Evolutionary conservation across 2,888 invertebrate genomes (phyloP).

Genomic region (Platycheirus albimanus): DNA sequence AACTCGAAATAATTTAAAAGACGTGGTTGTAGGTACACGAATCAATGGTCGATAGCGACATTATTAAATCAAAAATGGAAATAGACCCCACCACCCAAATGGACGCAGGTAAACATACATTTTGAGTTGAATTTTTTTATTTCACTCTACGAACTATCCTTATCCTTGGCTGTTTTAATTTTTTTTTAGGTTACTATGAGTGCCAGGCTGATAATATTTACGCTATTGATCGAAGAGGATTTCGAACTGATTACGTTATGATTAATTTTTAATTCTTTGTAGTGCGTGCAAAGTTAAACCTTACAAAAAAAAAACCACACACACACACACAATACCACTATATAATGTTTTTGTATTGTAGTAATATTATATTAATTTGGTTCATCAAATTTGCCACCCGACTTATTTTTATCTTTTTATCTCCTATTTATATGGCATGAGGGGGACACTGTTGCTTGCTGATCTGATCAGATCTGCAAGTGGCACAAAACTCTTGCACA

Average conservation of each 20-base stretch:
- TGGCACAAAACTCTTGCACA: conserved; percentile 76
- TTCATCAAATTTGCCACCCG: conserved; percentile 52
- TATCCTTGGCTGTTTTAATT: no score
- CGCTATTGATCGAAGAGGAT: conserved; percentile 93
- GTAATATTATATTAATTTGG: conserved; percentile 57
- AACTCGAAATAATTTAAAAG: background rate
- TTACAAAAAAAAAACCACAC: no score
- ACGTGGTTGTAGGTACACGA: conserved; percentile 89
- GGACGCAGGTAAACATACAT: conserved; percentile 89
- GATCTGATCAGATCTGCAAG: conserved; percentile 32
- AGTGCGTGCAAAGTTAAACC: conserved; percentile 1
- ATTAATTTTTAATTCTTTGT: conserved; percentile 79
- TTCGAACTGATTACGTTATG: conserved; percentile 91
- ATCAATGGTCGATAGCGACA: conserved; percentile 91
- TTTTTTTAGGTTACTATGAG: conserved; percentile 87
- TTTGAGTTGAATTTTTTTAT: no score
- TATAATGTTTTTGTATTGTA: conserved; percentile 69
- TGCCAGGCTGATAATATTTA: conserved; percentile 97
- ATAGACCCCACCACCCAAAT: conserved; percentile 97
- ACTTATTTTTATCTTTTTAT: conserved; percentile 50
- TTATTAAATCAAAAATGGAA: conserved; percentile 95
- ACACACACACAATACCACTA: conserved; percentile 52
- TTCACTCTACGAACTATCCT: no score
- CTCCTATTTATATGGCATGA: no score
- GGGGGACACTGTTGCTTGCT: conserved; percentile 39